phyloP scores from a whole-genome alignment of 1,140 invertebrate genomes.

The Drosophila erecta region DNA sequence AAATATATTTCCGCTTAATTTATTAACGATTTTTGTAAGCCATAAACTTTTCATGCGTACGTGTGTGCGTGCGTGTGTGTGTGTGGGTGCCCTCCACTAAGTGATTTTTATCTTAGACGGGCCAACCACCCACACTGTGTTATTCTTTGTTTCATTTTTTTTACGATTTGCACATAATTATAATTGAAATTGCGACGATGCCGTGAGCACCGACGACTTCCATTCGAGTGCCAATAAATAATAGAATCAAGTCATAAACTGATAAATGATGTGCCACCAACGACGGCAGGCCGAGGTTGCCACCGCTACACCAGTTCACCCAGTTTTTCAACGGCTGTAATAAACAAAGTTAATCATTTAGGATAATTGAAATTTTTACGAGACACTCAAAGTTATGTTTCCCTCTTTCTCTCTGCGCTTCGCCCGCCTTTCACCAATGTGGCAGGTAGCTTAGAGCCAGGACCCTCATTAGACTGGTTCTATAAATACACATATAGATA shows the following conservation, averaged over 20 bases:
- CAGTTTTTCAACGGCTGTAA: conserved; percentile 39
- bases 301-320: conserved; percentile 5
- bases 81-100: conserved; percentile 43
- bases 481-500: too few species aligned
- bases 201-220: conserved; percentile 39
- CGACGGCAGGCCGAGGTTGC: conserved; percentile 30
- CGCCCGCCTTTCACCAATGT: conserved; percentile 9
- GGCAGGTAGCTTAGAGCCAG: conserved; percentile 46
- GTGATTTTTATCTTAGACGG: conserved; percentile 73
- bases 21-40: conserved; percentile 83
- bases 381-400: conserved; percentile 69
- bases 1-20: conserved; percentile 84
- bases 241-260: conserved; percentile 84
- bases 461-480: conserved; percentile 47
- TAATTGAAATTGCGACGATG: conserved; percentile 82
- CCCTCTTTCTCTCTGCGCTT: conserved; percentile 13
- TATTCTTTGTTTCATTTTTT: conserved; percentile 49
- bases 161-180: conserved; percentile 84
- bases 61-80: conserved; percentile 14
- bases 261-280: conserved; percentile 72
- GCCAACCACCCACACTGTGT: conserved; percentile 11
- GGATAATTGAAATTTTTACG: conserved; percentile 84
- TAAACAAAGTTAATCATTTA: conserved; percentile 84
- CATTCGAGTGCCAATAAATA: conserved; percentile 81
- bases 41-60: conserved; percentile 67